These are phyloP conservation scores for Heliconius ethilla DNA, from an alignment of 2,888 invertebrate genomes.

Conservation along the genomic window DNA sequence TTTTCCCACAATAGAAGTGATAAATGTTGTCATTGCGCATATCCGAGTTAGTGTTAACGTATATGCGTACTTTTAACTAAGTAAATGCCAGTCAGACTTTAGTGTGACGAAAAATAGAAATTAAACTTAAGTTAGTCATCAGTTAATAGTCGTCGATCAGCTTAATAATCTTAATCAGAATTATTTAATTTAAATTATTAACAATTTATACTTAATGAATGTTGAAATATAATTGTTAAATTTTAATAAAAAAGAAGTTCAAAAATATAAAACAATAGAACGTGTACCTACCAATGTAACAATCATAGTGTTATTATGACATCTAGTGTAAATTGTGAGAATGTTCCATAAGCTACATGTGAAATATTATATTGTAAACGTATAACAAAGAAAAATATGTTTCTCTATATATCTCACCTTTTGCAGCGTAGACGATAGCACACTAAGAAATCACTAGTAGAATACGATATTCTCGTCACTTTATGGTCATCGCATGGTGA, in stretches of 20 bases:
- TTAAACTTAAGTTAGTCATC: no score
- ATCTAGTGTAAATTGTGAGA: background rate
- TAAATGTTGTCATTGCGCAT: slow-evolving; percentile 25
- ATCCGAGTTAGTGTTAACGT: slow-evolving; percentile 6
- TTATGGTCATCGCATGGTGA: no score
- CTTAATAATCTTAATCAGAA: no score
- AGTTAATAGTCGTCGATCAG: no score
- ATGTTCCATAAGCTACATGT: background rate
- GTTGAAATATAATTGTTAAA: no score
- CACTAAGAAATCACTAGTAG: no score
- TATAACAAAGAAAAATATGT: background rate
- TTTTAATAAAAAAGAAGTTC: no score
- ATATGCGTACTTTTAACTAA: background rate
- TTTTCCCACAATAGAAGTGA: slow-evolving; percentile 37
- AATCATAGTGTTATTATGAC: background rate
- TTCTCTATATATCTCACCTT: background rate
- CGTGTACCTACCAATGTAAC: background rate
- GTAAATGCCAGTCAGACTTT: background rate
- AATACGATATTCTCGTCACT: no score
- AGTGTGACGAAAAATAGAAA: background rate
- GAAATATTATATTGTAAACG: background rate
- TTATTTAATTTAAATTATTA: no score
- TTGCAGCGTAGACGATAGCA: no score
- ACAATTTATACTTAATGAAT: no score
- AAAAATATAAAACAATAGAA: no score